These are phyloP conservation scores for Sarcophilus harrisii DNA, from an alignment of 2,797 vertebrate genomes.

Conservation along the genomic window DNA sequence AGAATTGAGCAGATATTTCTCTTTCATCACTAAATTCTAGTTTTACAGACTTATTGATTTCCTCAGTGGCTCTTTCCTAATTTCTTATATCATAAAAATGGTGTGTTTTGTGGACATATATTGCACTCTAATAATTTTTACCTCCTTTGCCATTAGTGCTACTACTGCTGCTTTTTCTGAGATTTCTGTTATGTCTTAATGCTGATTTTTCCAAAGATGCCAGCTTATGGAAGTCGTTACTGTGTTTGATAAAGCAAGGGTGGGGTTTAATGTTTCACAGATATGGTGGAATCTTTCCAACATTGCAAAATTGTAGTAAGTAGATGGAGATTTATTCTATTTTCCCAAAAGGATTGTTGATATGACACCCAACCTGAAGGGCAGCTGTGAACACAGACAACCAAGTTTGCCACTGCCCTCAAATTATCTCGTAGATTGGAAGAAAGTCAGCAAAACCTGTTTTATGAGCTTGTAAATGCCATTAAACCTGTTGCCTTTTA, in stretches of 20 bases:
- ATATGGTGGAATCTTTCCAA: slow-evolving; percentile 49
- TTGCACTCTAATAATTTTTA: slow-evolving; percentile 16
- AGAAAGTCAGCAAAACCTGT: slow-evolving; percentile 54
- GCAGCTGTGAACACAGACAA: neutral
- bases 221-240: neutral
- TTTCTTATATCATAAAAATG: slow-evolving; percentile 45
- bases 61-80: slow-evolving; percentile 24
- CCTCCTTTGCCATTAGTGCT: slow-evolving; percentile 36
- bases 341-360: slow-evolving; percentile 39
- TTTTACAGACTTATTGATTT: neutral
- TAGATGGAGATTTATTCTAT: slow-evolving; percentile 41
- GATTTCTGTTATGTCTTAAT: neutral
- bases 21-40: neutral
- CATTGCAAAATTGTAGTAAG: slow-evolving; percentile 8
- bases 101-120: neutral
- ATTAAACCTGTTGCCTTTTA: slow-evolving; percentile 66
- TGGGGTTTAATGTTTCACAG: neutral
- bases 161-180: neutral
- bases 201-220: neutral
- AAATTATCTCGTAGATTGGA: slow-evolving; percentile 49
- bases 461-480: slow-evolving; percentile 72
- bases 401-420: slow-evolving; percentile 34
- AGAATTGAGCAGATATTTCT: neutral
- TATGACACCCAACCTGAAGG: neutral
- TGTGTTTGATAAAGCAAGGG: neutral